Evolutionary conservation across 2,888 invertebrate species (phyloP), one percentile per base, ranked within the genome.

Genomic region (Julus scanicus): DNA sequence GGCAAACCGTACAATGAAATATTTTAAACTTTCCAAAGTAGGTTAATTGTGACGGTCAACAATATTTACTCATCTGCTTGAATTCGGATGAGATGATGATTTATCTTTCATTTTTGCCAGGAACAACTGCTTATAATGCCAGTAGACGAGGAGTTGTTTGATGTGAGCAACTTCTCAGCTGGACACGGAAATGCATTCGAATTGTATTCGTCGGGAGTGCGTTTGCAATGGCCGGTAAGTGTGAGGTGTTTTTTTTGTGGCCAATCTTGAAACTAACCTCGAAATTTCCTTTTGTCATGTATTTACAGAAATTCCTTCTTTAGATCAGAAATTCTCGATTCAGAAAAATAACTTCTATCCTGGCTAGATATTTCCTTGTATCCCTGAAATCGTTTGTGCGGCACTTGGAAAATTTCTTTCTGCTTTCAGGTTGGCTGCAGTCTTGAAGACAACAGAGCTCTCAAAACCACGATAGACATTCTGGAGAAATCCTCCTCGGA

Each of bases 1-100:
- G 83, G 86, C 92, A n/a, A 90, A 91, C n/a, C 90, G 90, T 20
- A 88, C 92, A 85, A 90, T 90, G 13, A 86, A 88, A n/a, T 88
- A 89, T 80, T 37, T 89, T 11, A 48, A 11, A 29, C 40, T 87
- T 15, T 80, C 80, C n/a, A 48, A 84, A 57, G 89, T 89, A 87
- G 87, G 84, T 37, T 1, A 84, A 40, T 13, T 13, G 2, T 84
- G 5, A 15, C 37, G 53, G 13, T 63, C 6, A n/a, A 63, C 17
- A 2, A 15, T 15, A 15, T n/a, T 63, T n/a, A 63, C 17, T 63
- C n/a, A n/a, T 63, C 4, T 29, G 37, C 71, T 20, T 11, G n/a
- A n/a, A n/a, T n/a, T n/a, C n/a, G n/a, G n/a, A n/a, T 84, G 17
- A 83, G 13, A 83, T n/a, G 5, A 13, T 11, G 20, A 17, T n/a